Conservation (phyloP, 2,797 vertebrate genomes). For the Dermochelys coriacea region DNA sequence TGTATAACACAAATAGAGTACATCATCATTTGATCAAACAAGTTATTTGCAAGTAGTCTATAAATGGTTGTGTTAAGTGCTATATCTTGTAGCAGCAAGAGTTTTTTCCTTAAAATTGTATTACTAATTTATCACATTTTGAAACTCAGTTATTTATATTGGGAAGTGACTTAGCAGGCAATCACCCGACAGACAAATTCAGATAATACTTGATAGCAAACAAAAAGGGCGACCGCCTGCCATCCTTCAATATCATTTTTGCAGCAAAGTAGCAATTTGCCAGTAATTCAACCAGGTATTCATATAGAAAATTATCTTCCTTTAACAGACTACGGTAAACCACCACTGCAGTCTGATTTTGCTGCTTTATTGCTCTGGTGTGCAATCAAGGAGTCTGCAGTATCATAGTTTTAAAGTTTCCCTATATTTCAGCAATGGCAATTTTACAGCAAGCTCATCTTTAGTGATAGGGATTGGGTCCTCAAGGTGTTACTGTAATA, state of each 20-base stretch:
- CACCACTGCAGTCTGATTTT: slow-evolving; percentile 52
- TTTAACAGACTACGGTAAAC: slow-evolving; percentile 53
- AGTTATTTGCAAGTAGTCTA: slow-evolving; percentile 14
- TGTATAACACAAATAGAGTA: background rate
- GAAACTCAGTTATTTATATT: slow-evolving; percentile 55
- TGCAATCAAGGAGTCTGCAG: background rate
- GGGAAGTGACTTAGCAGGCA: slow-evolving; percentile 50
- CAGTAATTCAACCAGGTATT: slow-evolving; percentile 75
- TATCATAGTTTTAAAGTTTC: slow-evolving; percentile 29
- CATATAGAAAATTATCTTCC: slow-evolving; percentile 66
- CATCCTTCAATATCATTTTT: slow-evolving; percentile 67
- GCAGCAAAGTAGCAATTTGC: slow-evolving; percentile 64
- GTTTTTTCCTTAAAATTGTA: slow-evolving; percentile 45
- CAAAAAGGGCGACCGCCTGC: slow-evolving; percentile 62
- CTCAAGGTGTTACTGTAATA: background rate
- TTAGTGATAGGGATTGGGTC: background rate
- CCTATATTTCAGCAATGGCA: background rate
- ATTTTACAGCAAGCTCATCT: background rate
- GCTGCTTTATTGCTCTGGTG: slow-evolving; percentile 51
- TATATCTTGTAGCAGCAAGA: slow-evolving; percentile 49
- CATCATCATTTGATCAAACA: slow-evolving; percentile 32
- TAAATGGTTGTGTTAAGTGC: slow-evolving; percentile 57
- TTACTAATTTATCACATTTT: slow-evolving; percentile 67
- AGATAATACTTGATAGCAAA: slow-evolving; percentile 57
- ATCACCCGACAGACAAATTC: slow-evolving; percentile 60